Base-by-base conservation (phyloP, 2,797 vertebrate genomes). In the Phrynocephalus vlangalii region DNA sequence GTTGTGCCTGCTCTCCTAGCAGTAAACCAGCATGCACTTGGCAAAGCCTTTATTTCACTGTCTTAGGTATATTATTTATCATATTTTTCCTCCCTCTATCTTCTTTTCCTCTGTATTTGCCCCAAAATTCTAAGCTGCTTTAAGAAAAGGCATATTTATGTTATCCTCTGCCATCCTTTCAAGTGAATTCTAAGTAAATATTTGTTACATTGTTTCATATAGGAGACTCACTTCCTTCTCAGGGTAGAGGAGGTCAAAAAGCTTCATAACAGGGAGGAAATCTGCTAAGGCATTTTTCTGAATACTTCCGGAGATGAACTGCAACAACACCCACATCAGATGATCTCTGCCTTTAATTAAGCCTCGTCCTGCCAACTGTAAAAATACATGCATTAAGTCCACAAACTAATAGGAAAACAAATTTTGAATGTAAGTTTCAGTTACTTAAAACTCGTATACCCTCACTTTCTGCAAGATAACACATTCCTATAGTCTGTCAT, bases 281-380 rank as follows among this genome's bases (percentile, higher is more conserved):
- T 99, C 99, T 11, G 97, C 99, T 33, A 99, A 93, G 1, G 98
- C 98, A 44, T 99, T 99, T 96, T 99, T 99, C 97, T 99, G 99
- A 94, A 99, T 99, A 95, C 99, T 99, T 90, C 99, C 99, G 4
- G 99, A 99, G 94, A 99, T 99, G 92, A 99, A 99, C 92, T 99
- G 99, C 48, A 99, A 97, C 63, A 99, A 96, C 26, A 99, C 99
- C 99, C 99, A 99, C 99, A 99, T 99, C 90, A 99, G 96, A 93
- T 99, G 99, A 93, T 99, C 99, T 95, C 99, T 96, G 52, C 99
- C 99, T 96, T 99, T 99, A 90, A 99, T 99, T 38, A 99, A 97
- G 87, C 99, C 99, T 90, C 99, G 96, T 56, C 99, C 99, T 94
- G 99, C 99, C 96, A 99, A 97, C 99, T 99, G 92, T 88, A 95